Conservation (phyloP, 2,888 invertebrate species). For the Dicyrtomina minuta region DNA sequence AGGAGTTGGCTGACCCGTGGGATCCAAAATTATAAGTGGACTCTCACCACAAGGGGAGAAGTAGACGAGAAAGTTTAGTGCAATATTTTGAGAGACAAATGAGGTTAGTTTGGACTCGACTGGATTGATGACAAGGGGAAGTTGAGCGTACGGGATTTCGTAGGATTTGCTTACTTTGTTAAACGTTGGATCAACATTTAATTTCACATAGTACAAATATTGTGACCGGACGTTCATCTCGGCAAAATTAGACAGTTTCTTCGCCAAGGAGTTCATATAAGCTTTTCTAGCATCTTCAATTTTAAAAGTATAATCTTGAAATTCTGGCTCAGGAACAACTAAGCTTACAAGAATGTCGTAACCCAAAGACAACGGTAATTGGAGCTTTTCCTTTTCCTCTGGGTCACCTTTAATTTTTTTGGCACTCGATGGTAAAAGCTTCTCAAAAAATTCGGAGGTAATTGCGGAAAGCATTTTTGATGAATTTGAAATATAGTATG, state of each 20-base stretch:
- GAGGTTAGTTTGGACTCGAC: conserved; percentile 81
- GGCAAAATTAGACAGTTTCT: conserved; percentile 69
- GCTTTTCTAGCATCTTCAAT: conserved; percentile 70
- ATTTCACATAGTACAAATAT: conserved; percentile 77
- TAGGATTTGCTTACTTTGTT: conserved; percentile 62
- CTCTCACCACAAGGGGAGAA: conserved; percentile 71
- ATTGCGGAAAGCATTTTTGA: conserved; percentile 36
- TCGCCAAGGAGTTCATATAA: conserved; percentile 74
- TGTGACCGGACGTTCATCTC: conserved; percentile 84
- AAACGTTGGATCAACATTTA: conserved; percentile 69
- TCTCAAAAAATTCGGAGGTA: conserved; percentile 33
- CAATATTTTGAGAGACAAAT: conserved; percentile 77
- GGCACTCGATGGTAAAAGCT: conserved; percentile 28
- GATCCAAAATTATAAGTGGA: conserved; percentile 72
- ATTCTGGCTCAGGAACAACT: conserved; percentile 77
- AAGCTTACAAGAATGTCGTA: conserved; percentile 81
- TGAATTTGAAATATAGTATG: conserved; percentile 49
- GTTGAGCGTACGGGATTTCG: conserved; percentile 67
- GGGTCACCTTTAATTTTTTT: background rate
- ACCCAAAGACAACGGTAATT: conserved; percentile 63
- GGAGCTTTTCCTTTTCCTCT: conserved; percentile 39
- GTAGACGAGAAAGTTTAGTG: conserved; percentile 82
- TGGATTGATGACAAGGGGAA: conserved; percentile 81
- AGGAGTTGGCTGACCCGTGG: conserved; percentile 56
- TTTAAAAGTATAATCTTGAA: conserved; percentile 68